Evolutionary conservation across 2,888 invertebrate species (phyloP).

Genomic region (Eupithecia subfuscata): DNA sequence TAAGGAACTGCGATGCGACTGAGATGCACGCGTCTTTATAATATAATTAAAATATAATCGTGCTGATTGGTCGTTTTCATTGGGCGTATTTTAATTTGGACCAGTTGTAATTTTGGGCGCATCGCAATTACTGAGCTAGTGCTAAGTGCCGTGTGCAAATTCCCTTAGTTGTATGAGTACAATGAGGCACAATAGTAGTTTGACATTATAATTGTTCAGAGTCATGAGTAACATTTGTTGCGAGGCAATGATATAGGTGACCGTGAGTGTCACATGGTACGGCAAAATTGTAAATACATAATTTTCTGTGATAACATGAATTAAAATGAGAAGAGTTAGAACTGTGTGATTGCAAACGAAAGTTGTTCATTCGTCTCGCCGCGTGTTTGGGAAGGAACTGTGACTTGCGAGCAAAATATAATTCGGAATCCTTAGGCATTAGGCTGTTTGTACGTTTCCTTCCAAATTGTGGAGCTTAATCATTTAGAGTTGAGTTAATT

Average conservation of each 20-base stretch:
- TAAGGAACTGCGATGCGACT: neutral
- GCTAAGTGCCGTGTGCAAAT: neutral
- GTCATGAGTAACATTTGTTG: conserved; percentile 68
- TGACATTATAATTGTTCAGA: conserved; percentile 61
- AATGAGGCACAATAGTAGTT: conserved; percentile 55
- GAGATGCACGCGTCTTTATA: neutral
- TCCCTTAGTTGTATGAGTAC: conserved; percentile 8
- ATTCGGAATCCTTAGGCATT: conserved; percentile 22
- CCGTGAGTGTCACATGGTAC: conserved; percentile 77
- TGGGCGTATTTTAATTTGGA: neutral
- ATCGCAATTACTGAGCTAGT: neutral
- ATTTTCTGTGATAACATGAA: conserved; percentile 85
- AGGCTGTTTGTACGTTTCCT: conserved; percentile 16
- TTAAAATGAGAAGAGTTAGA: conserved; percentile 79
- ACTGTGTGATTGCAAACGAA: conserved; percentile 82
- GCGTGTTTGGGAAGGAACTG: conserved; percentile 63
- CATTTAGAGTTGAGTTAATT: conserved; percentile 13
- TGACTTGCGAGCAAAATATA: conserved; percentile 36
- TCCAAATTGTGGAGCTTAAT: conserved; percentile 26
- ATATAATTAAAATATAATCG: neutral
- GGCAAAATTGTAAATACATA: conserved; percentile 85
- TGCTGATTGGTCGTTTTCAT: neutral
- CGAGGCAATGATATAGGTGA: conserved; percentile 70
- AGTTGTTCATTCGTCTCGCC: conserved; percentile 75
- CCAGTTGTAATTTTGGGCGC: neutral